Evolutionary conservation across 2,797 vertebrate species (phyloP).

Genomic region (Huso huso): DNA sequence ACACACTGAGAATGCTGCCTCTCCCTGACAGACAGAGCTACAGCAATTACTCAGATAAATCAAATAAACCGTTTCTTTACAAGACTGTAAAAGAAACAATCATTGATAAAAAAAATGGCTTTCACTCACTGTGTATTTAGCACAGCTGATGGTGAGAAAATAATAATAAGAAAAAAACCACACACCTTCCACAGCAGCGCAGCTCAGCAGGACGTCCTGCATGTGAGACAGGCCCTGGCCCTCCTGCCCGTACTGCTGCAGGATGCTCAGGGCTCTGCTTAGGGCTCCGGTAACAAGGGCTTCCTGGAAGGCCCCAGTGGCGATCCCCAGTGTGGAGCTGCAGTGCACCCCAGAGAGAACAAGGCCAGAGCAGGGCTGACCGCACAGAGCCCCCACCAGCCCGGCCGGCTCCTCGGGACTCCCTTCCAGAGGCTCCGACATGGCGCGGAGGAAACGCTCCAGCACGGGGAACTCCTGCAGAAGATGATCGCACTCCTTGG

Average conservation of each 20-base stretch:
- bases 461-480: constrained; percentile 76
- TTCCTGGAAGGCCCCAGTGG: constrained; percentile 71
- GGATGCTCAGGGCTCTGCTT: constrained; percentile 63
- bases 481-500: constrained; percentile 70
- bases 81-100: too few species aligned
- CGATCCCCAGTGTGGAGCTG: constrained; percentile 47
- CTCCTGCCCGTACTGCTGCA: constrained; percentile 68
- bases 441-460: constrained; percentile 59
- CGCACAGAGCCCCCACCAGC: constrained; percentile 60
- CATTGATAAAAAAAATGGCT: too few species aligned
- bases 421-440: constrained; percentile 66
- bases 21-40: too few species aligned
- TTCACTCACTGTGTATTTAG: too few species aligned
- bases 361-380: constrained; percentile 59
- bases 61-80: too few species aligned
- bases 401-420: constrained; percentile 36
- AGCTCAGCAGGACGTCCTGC: constrained; percentile 75
- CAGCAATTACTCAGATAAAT: too few species aligned
- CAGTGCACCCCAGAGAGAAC: constrained; percentile 75
- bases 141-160: neutral
- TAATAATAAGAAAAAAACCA: neutral
- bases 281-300: constrained; percentile 65
- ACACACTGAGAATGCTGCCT: too few species aligned
- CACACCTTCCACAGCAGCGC: constrained; percentile 73
- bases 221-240: constrained; percentile 59